Evolutionary conservation across 2,113 vertebrate species (phyloP).

Genomic region (Anas platyrhynchos): DNA sequence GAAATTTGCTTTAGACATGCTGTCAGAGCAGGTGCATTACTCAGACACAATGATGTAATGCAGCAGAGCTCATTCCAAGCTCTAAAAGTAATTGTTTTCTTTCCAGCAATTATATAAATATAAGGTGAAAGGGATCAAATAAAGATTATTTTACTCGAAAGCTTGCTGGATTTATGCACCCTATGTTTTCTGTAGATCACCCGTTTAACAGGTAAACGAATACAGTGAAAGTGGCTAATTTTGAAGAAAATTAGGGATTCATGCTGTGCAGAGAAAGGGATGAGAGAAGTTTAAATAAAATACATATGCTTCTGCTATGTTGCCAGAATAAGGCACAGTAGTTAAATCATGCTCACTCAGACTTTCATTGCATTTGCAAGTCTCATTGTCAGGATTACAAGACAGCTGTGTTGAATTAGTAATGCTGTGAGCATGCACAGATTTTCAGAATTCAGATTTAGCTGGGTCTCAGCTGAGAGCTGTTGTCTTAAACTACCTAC

Average conservation of each 20-base stretch:
- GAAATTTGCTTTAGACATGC: not conserved
- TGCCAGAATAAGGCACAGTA: not conserved
- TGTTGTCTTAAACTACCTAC: not conserved
- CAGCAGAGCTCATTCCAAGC: not conserved
- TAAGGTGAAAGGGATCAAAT: not conserved
- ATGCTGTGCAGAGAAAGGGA: not conserved
- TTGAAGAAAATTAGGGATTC: not conserved
- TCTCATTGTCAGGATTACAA: not conserved
- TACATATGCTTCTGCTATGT: not conserved
- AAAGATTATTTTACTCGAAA: not conserved
- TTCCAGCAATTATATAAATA: not conserved
- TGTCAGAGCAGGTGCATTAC: not conserved
- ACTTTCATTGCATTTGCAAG: slow-evolving; percentile 29
- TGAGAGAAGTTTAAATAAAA: slow-evolving; percentile 12
- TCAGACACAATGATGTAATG: not conserved
- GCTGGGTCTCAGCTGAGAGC: slow-evolving; percentile 6
- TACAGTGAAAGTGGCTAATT: not conserved
- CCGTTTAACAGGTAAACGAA: not conserved
- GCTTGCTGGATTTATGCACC: not conserved
- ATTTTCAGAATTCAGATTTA: not conserved
- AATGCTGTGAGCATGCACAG: not conserved
- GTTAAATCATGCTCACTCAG: slow-evolving; percentile 7
- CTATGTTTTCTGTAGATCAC: not conserved
- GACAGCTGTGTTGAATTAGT: slow-evolving; percentile 52
- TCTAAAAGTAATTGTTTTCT: not conserved